These are phyloP conservation scores for Sebastes oblongus DNA, from an alignment of 2,797 vertebrate species.

Conservation along the genomic window DNA sequence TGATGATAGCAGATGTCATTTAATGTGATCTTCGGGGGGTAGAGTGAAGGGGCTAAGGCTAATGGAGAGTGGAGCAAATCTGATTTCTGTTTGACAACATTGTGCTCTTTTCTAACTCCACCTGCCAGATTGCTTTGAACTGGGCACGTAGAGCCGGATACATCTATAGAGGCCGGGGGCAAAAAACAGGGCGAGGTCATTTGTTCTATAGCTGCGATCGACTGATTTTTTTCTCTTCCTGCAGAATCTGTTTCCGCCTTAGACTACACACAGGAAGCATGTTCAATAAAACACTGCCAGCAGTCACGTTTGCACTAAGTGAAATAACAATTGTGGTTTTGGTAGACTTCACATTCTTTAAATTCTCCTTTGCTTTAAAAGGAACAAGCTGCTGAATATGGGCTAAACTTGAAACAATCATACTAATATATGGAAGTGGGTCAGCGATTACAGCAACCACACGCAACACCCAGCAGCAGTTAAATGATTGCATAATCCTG, in stretches of 20 bases:
- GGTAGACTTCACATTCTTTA: neutral
- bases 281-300: neutral
- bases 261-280: neutral
- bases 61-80: conserved; percentile 77
- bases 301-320: conserved; percentile 4
- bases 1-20: conserved; percentile 81
- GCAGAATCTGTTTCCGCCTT: conserved; percentile 14
- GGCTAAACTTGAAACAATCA: conserved; percentile 17
- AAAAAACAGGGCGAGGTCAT: conserved; percentile 21
- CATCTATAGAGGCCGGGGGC: conserved; percentile 30
- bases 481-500: conserved; percentile 31
- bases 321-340: neutral
- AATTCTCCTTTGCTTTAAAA: conserved; percentile 6
- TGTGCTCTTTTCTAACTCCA: conserved; percentile 61
- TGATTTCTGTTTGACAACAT: conserved; percentile 77
- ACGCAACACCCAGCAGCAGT: conserved; percentile 12
- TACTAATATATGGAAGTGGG: conserved; percentile 31
- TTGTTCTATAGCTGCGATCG: conserved; percentile 30
- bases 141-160: conserved; percentile 19
- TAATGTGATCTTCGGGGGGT: conserved; percentile 74
- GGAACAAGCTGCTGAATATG: neutral
- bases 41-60: conserved; percentile 63
- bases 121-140: conserved; percentile 69
- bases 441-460: conserved; percentile 14
- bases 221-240: neutral